Evolutionary conservation across 2,888 invertebrate species (phyloP).

Genomic region (Stenoptilia bipunctidactyla): DNA sequence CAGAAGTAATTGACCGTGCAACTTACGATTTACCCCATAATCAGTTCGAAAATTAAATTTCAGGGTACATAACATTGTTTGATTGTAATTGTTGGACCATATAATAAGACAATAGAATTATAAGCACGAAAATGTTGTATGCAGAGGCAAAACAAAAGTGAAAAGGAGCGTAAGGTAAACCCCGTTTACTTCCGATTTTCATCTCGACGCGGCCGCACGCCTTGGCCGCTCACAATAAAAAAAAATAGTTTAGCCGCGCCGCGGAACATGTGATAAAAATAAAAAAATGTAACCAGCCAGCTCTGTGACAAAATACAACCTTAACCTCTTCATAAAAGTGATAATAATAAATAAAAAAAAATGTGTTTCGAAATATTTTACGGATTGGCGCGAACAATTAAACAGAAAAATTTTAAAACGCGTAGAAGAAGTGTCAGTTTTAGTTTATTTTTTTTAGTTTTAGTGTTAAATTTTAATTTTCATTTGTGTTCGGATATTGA

Average conservation of each 20-base stretch:
- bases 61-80: not conserved
- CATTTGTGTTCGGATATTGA: slow-evolving; percentile 39
- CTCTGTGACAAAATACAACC: slow-evolving; percentile 8
- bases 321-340: not conserved
- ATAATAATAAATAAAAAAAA: slow-evolving; percentile 17
- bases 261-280: not conserved
- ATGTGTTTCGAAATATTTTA: slow-evolving; percentile 17
- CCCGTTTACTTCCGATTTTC: slow-evolving; percentile 51
- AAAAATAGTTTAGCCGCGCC: no score
- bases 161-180: slow-evolving; percentile 38
- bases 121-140: slow-evolving; percentile 19
- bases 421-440: slow-evolving; percentile 28
- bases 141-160: slow-evolving; percentile 41
- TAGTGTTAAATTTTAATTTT: slow-evolving; percentile 24
- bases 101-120: slow-evolving; percentile 3
- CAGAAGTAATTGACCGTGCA: no score
- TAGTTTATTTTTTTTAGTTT: slow-evolving; percentile 15
- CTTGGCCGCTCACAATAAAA: slow-evolving; percentile 7
- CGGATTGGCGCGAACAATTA: slow-evolving; percentile 12
- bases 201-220: slow-evolving; percentile 45
- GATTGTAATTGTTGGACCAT: not conserved
- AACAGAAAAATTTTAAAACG: slow-evolving; percentile 43
- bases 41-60: not conserved
- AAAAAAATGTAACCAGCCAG: slow-evolving; percentile 9
- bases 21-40: no score